These are phyloP conservation scores for Paradisaea rubra DNA, from an alignment of 2,113 vertebrate genomes.

Conservation along the genomic window DNA sequence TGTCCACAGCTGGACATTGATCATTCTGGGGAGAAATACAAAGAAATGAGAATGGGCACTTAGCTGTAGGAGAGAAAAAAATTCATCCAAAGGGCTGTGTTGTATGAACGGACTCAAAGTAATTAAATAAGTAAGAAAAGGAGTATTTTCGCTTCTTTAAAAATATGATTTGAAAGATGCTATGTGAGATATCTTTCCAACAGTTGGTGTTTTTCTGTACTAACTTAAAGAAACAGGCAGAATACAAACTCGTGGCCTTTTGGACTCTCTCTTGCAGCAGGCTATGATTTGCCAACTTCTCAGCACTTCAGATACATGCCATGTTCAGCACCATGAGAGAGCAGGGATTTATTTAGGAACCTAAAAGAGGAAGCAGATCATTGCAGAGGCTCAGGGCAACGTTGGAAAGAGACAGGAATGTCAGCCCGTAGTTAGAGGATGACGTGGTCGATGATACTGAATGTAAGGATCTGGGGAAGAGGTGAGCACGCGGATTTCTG, in stretches of 20 bases:
- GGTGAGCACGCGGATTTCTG: fast-evolving
- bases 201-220: neutral
- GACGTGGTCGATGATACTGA: neutral
- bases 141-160: neutral
- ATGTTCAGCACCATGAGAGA: neutral
- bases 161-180: neutral
- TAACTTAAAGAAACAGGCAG: neutral
- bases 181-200: neutral
- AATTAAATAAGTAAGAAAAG: neutral
- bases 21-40: neutral
- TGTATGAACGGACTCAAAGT: neutral
- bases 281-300: neutral
- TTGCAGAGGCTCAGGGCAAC: neutral
- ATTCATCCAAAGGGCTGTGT: neutral
- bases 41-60: neutral
- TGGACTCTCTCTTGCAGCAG: neutral
- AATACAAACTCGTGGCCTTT: neutral
- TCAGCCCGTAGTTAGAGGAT: neutral
- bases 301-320: neutral
- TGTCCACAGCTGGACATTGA: neutral
- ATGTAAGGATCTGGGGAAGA: neutral
- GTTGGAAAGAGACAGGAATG: neutral
- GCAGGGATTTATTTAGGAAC: neutral
- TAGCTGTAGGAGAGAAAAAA: neutral
- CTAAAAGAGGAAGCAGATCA: neutral